Evolutionary conservation across 30 jellyfish, hydroid and myxozoan genomes (phyloP).

Genomic region (Pseudorhiza aurosa): DNA sequence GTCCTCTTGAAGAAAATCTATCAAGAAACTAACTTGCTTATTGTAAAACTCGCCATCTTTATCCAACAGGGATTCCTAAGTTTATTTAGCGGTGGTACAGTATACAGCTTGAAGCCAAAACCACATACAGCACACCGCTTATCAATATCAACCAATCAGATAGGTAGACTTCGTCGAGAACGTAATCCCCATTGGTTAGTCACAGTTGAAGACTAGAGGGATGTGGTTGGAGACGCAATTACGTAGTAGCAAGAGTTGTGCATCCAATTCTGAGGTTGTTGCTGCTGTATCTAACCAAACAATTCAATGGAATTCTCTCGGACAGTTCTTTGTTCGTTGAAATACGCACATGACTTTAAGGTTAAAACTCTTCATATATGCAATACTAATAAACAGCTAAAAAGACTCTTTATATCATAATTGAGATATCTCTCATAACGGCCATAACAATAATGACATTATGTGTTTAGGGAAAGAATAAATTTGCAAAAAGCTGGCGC

Average conservation of each 20-base stretch:
- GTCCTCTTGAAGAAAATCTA: too few species aligned
- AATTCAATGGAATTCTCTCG: slow-evolving; percentile 9
- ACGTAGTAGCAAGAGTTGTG: not conserved
- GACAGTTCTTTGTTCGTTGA: slow-evolving; percentile 1
- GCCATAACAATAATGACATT: not conserved
- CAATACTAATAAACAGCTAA: slow-evolving; percentile 34
- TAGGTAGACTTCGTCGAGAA: not conserved
- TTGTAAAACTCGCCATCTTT: too few species aligned
- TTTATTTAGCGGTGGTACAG: not conserved
- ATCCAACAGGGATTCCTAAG: too few species aligned
- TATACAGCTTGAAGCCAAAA: not conserved
- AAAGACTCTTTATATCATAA: slow-evolving; percentile 23
- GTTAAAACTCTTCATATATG: slow-evolving; percentile 23
- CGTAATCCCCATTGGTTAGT: not conserved
- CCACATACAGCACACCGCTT: not conserved
- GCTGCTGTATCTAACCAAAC: not conserved
- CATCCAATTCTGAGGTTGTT: not conserved
- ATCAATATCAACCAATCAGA: not conserved
- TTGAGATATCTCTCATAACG: slow-evolving; percentile 16
- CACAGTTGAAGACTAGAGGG: not conserved
- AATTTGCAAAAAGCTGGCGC: slow-evolving; percentile 6
- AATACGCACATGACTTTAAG: slow-evolving; percentile 11
- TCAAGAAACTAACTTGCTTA: too few species aligned
- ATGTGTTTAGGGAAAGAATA: slow-evolving; percentile 10
- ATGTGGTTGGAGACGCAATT: not conserved